A percentile compares a stretch with the other conserved stretches of the same genome.
Evolutionary conservation across 1,140 invertebrate species (phyloP).

Genomic region (Brachionus manjavacas): DNA sequence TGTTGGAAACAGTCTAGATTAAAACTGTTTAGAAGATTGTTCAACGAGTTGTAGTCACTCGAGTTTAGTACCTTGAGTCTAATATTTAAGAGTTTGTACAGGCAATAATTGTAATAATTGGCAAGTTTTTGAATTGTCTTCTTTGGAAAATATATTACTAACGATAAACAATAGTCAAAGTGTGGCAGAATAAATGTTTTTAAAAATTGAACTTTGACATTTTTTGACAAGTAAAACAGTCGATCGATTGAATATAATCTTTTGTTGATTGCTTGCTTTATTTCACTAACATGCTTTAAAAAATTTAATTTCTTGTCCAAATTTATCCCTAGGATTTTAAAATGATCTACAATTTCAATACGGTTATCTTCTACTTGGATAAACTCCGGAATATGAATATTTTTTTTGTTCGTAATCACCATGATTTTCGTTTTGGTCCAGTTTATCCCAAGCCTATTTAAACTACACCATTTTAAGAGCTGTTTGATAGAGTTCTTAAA

Average conservation of each 20-base stretch:
- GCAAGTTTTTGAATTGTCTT: neutral
- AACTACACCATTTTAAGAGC: neutral
- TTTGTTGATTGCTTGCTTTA: neutral
- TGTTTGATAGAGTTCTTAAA: neutral
- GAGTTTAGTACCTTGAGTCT: neutral
- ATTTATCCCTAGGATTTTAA: neutral
- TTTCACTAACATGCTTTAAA: neutral
- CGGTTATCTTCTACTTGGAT: neutral
- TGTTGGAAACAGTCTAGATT: neutral
- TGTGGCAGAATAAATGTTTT: neutral
- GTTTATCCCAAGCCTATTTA: neutral
- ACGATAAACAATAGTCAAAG: neutral
- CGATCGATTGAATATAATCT: neutral
- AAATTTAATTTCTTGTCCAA: neutral
- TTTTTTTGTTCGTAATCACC: neutral
- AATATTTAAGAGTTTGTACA: neutral
- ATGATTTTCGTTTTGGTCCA: neutral
- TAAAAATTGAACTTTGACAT: neutral
- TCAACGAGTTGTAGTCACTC: neutral
- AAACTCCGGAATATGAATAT: neutral
- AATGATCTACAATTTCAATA: neutral
- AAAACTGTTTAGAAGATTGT: neutral
- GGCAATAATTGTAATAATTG: neutral
- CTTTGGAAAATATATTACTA: neutral
- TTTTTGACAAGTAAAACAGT: neutral